phyloP scores from a whole-genome alignment of 23 tunicate species.

The Halocynthia roretzi region DNA sequence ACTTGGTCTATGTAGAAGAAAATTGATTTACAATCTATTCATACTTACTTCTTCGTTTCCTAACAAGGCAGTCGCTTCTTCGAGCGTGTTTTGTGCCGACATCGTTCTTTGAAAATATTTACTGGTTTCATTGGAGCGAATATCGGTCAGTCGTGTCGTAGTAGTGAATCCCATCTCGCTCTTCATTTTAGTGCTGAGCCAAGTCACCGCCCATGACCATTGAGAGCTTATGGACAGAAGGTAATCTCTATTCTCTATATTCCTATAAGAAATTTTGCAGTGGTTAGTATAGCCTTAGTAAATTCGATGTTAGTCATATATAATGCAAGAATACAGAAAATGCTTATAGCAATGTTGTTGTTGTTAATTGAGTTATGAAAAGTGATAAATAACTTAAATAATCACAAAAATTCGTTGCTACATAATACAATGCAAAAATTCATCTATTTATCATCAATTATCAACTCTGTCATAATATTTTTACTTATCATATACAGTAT shows the following conservation, averaged over 20 bases:
- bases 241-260: conserved; percentile 8
- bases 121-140: conserved; percentile 55
- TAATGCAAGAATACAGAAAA: too few species aligned
- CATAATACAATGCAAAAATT: too few species aligned
- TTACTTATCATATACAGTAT: neutral
- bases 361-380: too few species aligned
- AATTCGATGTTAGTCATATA: too few species aligned
- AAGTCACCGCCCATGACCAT: conserved; percentile 73
- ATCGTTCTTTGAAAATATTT: conserved; percentile 80
- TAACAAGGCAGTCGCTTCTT: conserved; percentile 69
- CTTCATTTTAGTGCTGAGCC: conserved; percentile 66
- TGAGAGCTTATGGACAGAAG: conserved; percentile 45
- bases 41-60: conserved; percentile 25
- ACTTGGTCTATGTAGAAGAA: too few species aligned
- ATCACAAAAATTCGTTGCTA: too few species aligned
- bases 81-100: conserved; percentile 82
- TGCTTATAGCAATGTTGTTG: too few species aligned
- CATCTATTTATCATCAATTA: too few species aligned
- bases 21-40: neutral
- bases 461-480: too few species aligned
- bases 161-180: conserved; percentile 26
- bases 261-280: too few species aligned
- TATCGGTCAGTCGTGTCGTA: conserved; percentile 12
- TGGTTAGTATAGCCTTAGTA: too few species aligned
- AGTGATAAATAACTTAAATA: too few species aligned